phyloP scores from a whole-genome alignment of 2,113 vertebrate species.

The human (Homo sapiens) region DNA sequence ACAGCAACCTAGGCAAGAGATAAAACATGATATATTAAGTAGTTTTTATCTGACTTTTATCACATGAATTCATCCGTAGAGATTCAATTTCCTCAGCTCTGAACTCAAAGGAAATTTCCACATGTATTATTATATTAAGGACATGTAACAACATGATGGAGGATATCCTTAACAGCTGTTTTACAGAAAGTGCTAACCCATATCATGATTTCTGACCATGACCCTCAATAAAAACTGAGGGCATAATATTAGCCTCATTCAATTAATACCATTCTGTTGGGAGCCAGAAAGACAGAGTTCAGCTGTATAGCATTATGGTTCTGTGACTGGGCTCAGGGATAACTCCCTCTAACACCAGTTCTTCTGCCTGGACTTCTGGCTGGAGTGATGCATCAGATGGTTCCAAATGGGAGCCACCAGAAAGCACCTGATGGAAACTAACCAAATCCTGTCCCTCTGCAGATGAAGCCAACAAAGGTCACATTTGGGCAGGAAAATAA shows the following conservation, averaged over 20 bases:
- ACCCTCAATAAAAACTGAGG: neutral
- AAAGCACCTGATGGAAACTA: neutral
- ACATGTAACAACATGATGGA: neutral
- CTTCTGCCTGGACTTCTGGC: neutral
- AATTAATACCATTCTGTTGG: neutral
- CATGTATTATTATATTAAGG: neutral
- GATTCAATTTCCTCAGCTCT: neutral
- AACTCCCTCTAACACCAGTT: neutral
- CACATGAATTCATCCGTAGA: neutral
- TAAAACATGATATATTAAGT: neutral
- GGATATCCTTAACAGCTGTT: neutral
- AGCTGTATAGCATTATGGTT: neutral
- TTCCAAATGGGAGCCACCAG: neutral
- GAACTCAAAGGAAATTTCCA: constrained; percentile 35
- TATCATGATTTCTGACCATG: neutral
- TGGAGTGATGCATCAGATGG: neutral
- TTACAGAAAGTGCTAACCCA: neutral
- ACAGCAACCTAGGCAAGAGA: neutral
- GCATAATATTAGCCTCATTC: neutral
- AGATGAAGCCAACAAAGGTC: neutral
- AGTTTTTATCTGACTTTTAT: constrained; percentile 24
- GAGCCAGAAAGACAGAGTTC: neutral
- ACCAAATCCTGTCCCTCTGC: neutral
- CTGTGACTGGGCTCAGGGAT: neutral
- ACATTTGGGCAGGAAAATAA: neutral